Conservation (phyloP, 2,113 vertebrate genomes). For the Quiscalus mexicanus region DNA sequence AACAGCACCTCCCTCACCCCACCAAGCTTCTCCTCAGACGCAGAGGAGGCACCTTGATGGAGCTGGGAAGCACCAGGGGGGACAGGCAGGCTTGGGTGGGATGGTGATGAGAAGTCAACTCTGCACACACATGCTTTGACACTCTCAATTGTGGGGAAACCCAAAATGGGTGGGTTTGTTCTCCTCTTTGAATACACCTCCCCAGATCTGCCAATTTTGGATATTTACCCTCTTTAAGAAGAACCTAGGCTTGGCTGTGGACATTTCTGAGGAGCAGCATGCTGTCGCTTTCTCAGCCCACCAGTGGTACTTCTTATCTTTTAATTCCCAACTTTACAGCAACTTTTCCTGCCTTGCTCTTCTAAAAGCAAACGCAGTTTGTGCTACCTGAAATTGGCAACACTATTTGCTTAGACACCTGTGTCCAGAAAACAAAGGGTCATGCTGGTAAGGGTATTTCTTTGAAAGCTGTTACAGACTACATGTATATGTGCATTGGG, state of each 20-base stretch:
- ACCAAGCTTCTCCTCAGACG: fast-evolving
- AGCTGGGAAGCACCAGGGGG: background rate
- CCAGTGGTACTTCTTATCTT: background rate
- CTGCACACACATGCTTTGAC: background rate
- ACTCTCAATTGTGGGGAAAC: background rate
- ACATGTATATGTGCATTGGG: background rate
- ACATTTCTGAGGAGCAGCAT: background rate
- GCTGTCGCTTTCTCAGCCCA: background rate
- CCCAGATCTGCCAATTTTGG: background rate
- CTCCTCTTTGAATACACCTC: background rate
- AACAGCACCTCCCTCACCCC: background rate
- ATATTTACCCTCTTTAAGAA: background rate
- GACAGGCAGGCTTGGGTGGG: background rate
- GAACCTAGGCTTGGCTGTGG: background rate
- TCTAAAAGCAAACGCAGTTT: background rate
- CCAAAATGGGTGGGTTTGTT: background rate
- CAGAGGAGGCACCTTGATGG: fast-evolving
- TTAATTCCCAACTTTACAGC: background rate
- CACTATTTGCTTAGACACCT: background rate
- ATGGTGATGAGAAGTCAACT: background rate
- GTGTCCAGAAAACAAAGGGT: background rate
- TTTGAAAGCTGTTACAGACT: background rate
- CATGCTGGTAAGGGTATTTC: background rate
- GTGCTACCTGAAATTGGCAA: background rate
- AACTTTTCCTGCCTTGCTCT: background rate